These are phyloP conservation scores for Drosophila cardini DNA, from an alignment of 1,140 invertebrate species.

Conservation along the genomic window DNA sequence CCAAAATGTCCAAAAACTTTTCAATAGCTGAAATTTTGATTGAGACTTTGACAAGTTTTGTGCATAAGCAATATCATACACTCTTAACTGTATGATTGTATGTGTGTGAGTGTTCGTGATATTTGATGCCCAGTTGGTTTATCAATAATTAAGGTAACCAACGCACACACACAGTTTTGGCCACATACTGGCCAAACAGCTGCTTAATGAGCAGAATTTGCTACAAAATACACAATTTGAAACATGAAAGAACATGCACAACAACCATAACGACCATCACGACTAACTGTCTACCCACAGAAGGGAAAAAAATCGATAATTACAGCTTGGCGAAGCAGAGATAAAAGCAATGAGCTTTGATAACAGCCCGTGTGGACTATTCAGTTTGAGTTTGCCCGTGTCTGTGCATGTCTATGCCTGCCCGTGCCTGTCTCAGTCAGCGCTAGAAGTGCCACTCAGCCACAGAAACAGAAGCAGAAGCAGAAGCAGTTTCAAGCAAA, in stretches of 20 bases:
- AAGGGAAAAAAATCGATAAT: constrained; percentile 72
- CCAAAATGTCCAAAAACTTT: constrained; percentile 27
- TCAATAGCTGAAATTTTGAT: constrained; percentile 29
- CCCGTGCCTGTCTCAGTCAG: constrained; percentile 22
- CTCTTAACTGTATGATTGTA: neutral
- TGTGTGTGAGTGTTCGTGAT: constrained; percentile 30
- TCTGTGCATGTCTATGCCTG: constrained; percentile 25
- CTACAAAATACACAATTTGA: constrained; percentile 54
- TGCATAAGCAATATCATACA: constrained; percentile 28
- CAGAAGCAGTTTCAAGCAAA: neutral
- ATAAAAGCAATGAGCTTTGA: constrained; percentile 48
- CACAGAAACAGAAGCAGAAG: constrained; percentile 11
- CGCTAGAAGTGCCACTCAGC: constrained; percentile 45
- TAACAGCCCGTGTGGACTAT: constrained; percentile 58
- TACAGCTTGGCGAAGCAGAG: constrained; percentile 48
- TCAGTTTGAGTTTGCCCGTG: constrained; percentile 28
- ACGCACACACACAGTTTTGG: constrained; percentile 55
- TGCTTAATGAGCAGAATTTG: constrained; percentile 52
- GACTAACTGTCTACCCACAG: constrained; percentile 45
- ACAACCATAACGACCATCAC: neutral
- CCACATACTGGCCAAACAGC: constrained; percentile 50
- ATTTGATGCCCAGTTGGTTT: constrained; percentile 52
- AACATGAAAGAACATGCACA: constrained; percentile 58
- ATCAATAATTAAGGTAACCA: constrained; percentile 65
- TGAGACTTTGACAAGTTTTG: constrained; percentile 29